Evolutionary conservation across 2,888 invertebrate genomes (phyloP), one percentile per base, ranked within the genome.

Genomic region (Drosophila algonquin): DNA sequence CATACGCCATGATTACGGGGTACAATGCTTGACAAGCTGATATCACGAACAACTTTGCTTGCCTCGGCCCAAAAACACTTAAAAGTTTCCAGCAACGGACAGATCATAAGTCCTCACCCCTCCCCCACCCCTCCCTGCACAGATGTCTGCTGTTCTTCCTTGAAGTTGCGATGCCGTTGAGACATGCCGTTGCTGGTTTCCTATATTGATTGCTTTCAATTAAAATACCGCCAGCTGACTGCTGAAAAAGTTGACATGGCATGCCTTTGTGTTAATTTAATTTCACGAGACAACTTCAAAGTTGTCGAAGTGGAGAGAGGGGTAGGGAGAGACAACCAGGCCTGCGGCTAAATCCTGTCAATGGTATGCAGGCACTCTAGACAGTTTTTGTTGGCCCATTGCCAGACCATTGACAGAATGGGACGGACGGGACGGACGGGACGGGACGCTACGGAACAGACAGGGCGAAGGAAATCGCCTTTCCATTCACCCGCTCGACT

Each of bases 191-290:
- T 46, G 54, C 21, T 52, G 56, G 21, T 52, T n/a, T 63, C 59
- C 69, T 10, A 63, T 77, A 86, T 86, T 82, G 82, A 85, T 85
- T 86, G 80, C 70, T 75, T 86, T 85, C 84, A 85, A 85, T 86
- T 85, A 84, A 86, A 86, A 86, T 79, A 73, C 80, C 78, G 60
- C 77, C 79, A 77, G 67, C 68, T 78, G 75, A 63, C 81, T 78
- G 67, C 58, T 58, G 55, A 67, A 73, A 77, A 79, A 61, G 76
- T 76, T 67, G 76, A 76, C 74, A 62, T 69, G 78, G 76, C 73
- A 73, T 69, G 83, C 76, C 75, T 77, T 77, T 86, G 81, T 80
- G 81, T 81, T 86, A 84, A 85, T 86, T 85, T 77, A 86, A 85
- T 85, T 85, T 82, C 48, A 54, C 30, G 55, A 71, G 68, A 63